These are phyloP conservation scores for Propithecus coquereli DNA, from an alignment of 2,113 vertebrate species.

Conservation along the genomic window DNA sequence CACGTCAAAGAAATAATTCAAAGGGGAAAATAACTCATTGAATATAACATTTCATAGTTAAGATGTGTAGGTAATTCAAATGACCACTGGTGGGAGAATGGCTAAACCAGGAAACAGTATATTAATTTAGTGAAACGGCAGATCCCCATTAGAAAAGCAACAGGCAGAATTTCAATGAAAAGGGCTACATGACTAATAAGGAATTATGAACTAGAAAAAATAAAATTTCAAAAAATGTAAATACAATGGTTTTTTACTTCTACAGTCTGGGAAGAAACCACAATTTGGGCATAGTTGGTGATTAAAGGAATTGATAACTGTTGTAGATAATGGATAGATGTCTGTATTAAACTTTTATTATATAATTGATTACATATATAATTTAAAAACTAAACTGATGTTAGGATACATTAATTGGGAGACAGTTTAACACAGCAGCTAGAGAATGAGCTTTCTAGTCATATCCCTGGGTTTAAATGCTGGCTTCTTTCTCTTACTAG, in stretches of 20 bases:
- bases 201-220: not conserved
- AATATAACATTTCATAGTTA: not conserved
- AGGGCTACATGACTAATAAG: not conserved
- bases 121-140: not conserved
- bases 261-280: not conserved
- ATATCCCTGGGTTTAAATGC: not conserved
- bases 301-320: not conserved
- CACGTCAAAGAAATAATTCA: not conserved
- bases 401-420: not conserved
- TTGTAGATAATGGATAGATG: not conserved
- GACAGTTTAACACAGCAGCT: not conserved
- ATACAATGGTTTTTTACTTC: not conserved
- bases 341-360: not conserved
- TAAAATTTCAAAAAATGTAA: not conserved
- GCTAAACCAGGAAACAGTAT: not conserved
- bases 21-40: not conserved
- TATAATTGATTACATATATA: not conserved
- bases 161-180: not conserved
- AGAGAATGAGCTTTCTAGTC: not conserved
- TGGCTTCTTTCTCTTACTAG: not conserved
- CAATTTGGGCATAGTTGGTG: not conserved
- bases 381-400: not conserved
- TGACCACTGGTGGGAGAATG: not conserved
- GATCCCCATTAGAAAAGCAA: not conserved
- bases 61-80: slow-evolving; percentile 11